These are phyloP conservation scores for Accipiter cooperii DNA, from an alignment of 2,113 vertebrate genomes.

Conservation along the genomic window DNA sequence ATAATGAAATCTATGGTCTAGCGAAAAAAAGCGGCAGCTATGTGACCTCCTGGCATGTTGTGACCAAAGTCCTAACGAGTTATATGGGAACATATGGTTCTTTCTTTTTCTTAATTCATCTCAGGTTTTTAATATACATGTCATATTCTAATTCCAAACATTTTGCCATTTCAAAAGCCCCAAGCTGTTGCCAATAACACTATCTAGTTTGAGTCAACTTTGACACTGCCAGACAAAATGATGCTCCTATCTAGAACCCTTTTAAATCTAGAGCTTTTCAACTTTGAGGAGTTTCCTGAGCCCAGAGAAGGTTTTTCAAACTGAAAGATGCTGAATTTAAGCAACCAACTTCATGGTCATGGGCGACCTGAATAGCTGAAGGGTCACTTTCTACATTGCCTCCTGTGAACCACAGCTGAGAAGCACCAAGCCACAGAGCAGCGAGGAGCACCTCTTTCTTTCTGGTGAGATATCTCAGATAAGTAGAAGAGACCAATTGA, in stretches of 20 bases:
- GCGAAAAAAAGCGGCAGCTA: not conserved
- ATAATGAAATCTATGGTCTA: not conserved
- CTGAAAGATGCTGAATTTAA: not conserved
- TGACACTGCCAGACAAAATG: not conserved
- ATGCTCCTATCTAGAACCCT: not conserved
- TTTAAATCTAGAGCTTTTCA: not conserved
- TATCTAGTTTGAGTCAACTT: not conserved
- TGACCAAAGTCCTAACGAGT: not conserved
- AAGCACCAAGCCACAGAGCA: not conserved
- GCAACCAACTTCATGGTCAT: not conserved
- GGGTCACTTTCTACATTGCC: not conserved
- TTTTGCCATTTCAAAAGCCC: not conserved
- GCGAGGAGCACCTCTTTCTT: not conserved
- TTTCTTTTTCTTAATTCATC: not conserved
- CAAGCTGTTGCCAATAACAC: not conserved
- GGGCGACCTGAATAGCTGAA: not conserved
- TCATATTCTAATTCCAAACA: not conserved
- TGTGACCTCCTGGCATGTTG: not conserved
- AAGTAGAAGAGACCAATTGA: slow-evolving; percentile 18
- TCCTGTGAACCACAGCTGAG: not conserved
- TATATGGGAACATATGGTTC: not conserved
- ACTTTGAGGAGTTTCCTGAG: not conserved
- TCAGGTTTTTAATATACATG: accelerated
- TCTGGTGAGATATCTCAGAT: not conserved
- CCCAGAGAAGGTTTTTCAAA: not conserved